Evolutionary conservation across 2,797 vertebrate genomes (phyloP), one percentile per base, ranked within the genome.

Genomic region (Chiloscyllium punctatum): DNA sequence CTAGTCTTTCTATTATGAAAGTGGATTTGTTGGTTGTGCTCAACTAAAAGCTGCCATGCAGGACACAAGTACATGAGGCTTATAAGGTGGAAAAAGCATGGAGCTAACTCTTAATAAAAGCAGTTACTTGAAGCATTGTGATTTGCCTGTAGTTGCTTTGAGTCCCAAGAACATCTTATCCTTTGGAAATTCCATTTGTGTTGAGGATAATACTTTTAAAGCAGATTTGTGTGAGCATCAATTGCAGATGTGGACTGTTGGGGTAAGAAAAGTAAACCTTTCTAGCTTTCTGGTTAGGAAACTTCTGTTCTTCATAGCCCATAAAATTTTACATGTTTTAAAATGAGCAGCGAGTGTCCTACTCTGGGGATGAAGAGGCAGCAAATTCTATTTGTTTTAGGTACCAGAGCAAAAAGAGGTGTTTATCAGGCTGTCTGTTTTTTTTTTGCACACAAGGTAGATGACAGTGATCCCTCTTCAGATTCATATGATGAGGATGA

Each of bases 381-480:
- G 62, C 21, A 42, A 42, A 66, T 23, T 16, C 33, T 62, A 25
- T 4, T 30, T 16, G 33, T 42, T 82, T 8, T 62, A 23, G 33
- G 62, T 42, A 68, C 42, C 25, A 6, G 18, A 92, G 21, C 62
- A 9, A n/a, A 23, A 37, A 69, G 62, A 23, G 8, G 4, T 91
- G 30, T 48, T 88, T 13, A 88, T 33, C 51, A 57, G 23, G 3
- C 62, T 23, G 18, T 91, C 30, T 92, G 5, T 4, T 95, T 21
- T 4, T 95, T 21, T 95, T 95, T 90, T 87, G 33, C 51, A 68
- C n/a, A 48, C 4, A 69, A 98, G 99, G 97, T 96, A 96, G 97
- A 98, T 0, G 97, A 98, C 96, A 98, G 98, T 11, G 98, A 98
- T 96, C 98, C 98, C 92, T 98, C 97, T 37, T 99, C 98, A 0